phyloP scores from a whole-genome alignment of 2,888 invertebrate genomes.

The Miltochrista miniata region DNA sequence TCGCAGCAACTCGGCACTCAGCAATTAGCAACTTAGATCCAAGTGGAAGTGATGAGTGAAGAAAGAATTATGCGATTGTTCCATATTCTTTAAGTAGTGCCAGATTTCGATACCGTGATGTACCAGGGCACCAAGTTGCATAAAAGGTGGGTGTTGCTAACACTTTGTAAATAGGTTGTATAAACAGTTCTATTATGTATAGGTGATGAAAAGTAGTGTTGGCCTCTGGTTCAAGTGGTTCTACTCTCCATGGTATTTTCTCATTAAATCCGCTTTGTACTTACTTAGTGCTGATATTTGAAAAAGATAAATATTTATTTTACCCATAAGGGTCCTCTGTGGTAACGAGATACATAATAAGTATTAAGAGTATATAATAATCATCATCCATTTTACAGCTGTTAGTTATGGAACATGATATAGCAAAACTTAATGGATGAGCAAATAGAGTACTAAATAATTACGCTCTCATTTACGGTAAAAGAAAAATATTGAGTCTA shows the following conservation, averaged over 20 bases:
- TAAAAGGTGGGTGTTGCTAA: neutral
- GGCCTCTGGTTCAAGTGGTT: too few species aligned
- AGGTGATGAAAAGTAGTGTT: neutral
- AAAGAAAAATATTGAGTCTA: neutral
- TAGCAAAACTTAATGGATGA: neutral
- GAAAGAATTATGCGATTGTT: constrained; percentile 16
- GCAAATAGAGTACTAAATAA: neutral
- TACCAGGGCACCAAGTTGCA: constrained; percentile 1
- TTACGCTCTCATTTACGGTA: neutral
- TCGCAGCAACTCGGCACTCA: constrained; percentile 7
- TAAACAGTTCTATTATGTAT: neutral
- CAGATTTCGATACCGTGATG: constrained; percentile 12
- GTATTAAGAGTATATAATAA: neutral
- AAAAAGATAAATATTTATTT: too few species aligned
- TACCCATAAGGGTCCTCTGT: too few species aligned
- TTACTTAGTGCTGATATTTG: too few species aligned
- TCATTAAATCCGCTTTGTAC: too few species aligned
- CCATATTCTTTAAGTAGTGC: constrained; percentile 13
- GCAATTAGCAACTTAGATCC: constrained; percentile 15
- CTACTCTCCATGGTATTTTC: too few species aligned
- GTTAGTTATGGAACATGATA: constrained; percentile 4
- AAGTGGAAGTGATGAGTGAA: constrained; percentile 7
- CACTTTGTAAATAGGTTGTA: neutral
- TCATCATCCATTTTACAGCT: neutral
- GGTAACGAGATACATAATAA: neutral